Evolutionary conservation across 2,797 vertebrate genomes (phyloP).

Genomic region (Pelochelys cantorii): DNA sequence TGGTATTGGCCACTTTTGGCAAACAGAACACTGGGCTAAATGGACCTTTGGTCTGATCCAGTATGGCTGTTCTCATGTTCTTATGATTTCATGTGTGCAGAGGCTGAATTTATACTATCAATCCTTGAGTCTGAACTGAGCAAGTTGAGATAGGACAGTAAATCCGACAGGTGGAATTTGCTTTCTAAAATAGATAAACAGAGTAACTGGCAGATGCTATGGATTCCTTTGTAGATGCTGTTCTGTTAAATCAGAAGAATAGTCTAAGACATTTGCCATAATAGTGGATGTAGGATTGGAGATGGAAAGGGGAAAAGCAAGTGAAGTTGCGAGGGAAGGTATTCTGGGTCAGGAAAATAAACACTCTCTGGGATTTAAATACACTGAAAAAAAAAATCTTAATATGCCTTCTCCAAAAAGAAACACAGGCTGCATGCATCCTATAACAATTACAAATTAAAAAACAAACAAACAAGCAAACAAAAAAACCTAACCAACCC

Average conservation of each 20-base stretch:
- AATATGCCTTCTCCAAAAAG: neutral
- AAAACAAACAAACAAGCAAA: neutral
- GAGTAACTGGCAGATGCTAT: neutral
- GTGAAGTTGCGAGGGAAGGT: neutral
- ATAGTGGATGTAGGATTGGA: neutral
- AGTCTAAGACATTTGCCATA: neutral
- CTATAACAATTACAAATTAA: neutral
- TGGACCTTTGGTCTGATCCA: too few relatives aligned
- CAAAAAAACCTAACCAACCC: neutral
- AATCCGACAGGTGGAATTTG: conserved; percentile 27
- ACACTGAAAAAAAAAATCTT: neutral
- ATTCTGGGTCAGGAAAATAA: neutral
- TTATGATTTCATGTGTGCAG: neutral
- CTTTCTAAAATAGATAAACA: neutral
- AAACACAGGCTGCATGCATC: neutral
- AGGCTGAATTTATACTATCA: neutral
- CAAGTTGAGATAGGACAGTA: neutral
- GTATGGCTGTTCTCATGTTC: too few relatives aligned
- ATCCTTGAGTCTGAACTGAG: neutral
- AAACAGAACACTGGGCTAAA: too few relatives aligned
- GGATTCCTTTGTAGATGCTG: neutral
- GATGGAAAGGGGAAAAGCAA: conserved; percentile 6
- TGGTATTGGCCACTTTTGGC: too few relatives aligned
- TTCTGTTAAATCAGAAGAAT: conserved; percentile 2
- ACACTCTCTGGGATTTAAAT: neutral